These are phyloP conservation scores for Danio choprae DNA, from an alignment of 2,797 vertebrate species.

Conservation along the genomic window DNA sequence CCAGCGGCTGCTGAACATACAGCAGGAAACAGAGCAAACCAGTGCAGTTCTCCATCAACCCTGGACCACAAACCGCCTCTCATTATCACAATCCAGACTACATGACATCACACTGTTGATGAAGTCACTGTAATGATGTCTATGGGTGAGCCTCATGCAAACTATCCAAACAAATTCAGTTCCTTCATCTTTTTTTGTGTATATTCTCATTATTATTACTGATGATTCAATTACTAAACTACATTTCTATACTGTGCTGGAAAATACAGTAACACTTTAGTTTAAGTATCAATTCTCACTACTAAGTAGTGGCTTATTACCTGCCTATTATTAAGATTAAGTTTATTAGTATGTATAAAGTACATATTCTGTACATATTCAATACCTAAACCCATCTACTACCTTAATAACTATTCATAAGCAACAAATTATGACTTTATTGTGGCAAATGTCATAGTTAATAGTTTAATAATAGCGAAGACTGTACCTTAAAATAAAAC, in stretches of 20 bases:
- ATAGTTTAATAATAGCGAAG: no score
- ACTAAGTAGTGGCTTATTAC: no score
- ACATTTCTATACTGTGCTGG: neutral
- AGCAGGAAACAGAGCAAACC: conserved; percentile 38
- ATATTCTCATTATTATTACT: neutral
- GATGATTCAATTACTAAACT: neutral
- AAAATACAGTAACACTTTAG: neutral
- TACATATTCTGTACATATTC: no score
- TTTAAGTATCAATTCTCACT: no score
- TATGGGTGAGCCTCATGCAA: neutral
- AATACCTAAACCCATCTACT: no score
- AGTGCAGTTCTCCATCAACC: conserved; percentile 40
- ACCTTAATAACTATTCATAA: no score
- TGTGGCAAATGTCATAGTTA: no score
- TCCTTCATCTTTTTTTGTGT: neutral
- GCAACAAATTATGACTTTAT: no score
- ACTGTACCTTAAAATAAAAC: neutral
- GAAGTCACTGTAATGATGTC: neutral
- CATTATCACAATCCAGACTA: conserved; percentile 46
- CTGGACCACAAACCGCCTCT: conserved; percentile 54
- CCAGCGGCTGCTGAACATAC: conserved; percentile 46
- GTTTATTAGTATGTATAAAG: no score
- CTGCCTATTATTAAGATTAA: no score
- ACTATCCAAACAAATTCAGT: neutral
- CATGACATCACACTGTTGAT: neutral